phyloP scores from a whole-genome alignment of 2,113 vertebrate species.

The Tragelaphus buxtoni region DNA sequence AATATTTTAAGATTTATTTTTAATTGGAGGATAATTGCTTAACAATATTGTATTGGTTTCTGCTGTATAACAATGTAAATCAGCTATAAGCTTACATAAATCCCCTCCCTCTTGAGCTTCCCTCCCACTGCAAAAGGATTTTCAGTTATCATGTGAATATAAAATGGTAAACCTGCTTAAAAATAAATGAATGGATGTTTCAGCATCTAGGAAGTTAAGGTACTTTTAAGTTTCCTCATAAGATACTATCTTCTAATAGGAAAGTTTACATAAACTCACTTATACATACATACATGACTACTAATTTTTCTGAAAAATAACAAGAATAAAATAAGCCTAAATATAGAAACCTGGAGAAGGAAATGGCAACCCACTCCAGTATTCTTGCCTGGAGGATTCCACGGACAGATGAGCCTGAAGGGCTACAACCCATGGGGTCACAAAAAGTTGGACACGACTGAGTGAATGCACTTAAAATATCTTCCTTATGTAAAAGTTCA shows the following conservation, averaged over 20 bases:
- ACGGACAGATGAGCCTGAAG: not conserved
- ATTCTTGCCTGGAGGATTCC: not conserved
- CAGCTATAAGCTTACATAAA: not conserved
- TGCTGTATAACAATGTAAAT: not conserved
- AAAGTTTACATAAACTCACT: not conserved
- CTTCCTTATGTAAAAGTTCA: not conserved
- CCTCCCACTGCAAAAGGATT: not conserved
- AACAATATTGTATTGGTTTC: not conserved
- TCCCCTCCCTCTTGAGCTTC: not conserved
- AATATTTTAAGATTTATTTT: not conserved
- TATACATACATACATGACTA: not conserved
- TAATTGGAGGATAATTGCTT: not conserved
- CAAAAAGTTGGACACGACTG: not conserved
- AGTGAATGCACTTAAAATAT: not conserved
- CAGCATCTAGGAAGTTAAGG: not conserved
- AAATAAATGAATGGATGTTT: not conserved
- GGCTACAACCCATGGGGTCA: not conserved
- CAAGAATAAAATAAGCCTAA: not conserved
- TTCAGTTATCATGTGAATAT: not conserved
- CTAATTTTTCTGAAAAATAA: not conserved
- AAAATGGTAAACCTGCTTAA: not conserved
- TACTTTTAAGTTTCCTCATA: not conserved
- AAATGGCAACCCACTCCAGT: not conserved
- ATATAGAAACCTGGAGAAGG: not conserved
- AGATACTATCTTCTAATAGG: not conserved